Base-by-base conservation (phyloP, 2,113 vertebrate genomes). In the Actinemys pallida region DNA sequence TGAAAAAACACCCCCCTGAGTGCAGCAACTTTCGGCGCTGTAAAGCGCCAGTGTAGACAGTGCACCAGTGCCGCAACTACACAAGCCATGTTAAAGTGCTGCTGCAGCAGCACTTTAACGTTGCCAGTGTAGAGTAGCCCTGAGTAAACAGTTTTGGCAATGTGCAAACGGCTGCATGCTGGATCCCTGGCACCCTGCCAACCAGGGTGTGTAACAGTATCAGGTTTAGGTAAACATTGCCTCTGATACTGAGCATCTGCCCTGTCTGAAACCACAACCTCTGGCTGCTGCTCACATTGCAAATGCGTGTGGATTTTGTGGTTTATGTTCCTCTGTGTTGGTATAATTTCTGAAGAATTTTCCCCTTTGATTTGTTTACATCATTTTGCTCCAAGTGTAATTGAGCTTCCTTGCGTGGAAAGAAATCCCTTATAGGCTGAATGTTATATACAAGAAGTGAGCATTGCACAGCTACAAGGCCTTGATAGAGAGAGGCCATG, bases 381-480 rank as follows among this genome's bases (percentile, higher is more conserved):
- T 81, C 72, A 82, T 86, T 92, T 95, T 89, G 47, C 42, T 81
- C 57, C 75, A 69, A 22, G 84, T 80, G 25, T 86, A 45, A 86
- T 10, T 16, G 29, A 93, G 11, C 45, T 24, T 54, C 84, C 3
- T 90, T 92, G 54, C 24, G 50, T 91, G 47, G 89, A 83, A 78
- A 76, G 87, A 29, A 83, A 83, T 39, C 52, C 54, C 35, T 52
- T 45, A 17, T 49, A 6, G 69, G 65, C 50, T 82, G n/a, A 75
- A 27, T 35, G 45, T 11, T 62, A 54, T 22, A 75, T 17, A 47
- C 45, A 78, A 52, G 25, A 35, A 84, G 22, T 39, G 56, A 79
- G 57, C 45, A 52, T 76, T 29, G 25, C 29, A 89, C 5, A 49
- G 25, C 14, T 56, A 53, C 20, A 29, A 65, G 80, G 6, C 56